Conservation (phyloP, 2,797 vertebrate species). For the Balearica regulorum region DNA sequence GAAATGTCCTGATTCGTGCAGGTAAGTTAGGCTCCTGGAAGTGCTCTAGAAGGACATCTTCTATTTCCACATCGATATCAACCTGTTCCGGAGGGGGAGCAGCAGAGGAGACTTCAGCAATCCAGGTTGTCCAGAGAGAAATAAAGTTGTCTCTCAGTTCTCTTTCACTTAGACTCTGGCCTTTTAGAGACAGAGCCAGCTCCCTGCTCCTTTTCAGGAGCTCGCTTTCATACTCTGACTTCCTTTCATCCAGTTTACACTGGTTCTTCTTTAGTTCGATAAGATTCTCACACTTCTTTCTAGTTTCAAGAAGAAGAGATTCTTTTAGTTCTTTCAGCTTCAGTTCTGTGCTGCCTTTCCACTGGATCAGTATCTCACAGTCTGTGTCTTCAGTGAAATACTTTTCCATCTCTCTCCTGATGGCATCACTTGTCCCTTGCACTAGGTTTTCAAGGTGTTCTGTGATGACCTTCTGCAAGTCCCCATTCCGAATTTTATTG, state of each 20-base stretch:
- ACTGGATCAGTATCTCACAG: conserved; percentile 63
- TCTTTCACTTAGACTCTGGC: neutral
- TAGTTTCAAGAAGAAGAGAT: conserved; percentile 10
- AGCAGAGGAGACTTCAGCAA: neutral
- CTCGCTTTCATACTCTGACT: neutral
- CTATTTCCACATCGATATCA: neutral
- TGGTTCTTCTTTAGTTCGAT: conserved; percentile 8
- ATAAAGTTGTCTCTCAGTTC: neutral
- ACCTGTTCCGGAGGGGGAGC: fast-evolving
- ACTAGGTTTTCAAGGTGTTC: neutral
- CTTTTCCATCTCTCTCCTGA: conserved; percentile 33
- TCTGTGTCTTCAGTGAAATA: conserved; percentile 67
- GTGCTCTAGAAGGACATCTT: neutral
- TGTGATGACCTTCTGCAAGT: neutral
- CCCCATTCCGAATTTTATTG: conserved; percentile 53
- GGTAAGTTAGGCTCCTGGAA: neutral
- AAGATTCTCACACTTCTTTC: conserved; percentile 18
- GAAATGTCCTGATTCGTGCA: neutral
- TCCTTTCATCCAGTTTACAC: conserved; percentile 21
- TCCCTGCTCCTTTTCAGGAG: conserved; percentile 36
- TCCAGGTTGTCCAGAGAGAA: fast-evolving
- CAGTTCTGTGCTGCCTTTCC: conserved; percentile 39
- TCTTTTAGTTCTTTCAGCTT: conserved; percentile 41
- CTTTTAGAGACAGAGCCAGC: conserved; percentile 30
- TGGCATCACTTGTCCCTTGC: neutral